These are phyloP conservation scores for Notothenia rossii DNA, from an alignment of 2,113 vertebrate species.

Conservation along the genomic window DNA sequence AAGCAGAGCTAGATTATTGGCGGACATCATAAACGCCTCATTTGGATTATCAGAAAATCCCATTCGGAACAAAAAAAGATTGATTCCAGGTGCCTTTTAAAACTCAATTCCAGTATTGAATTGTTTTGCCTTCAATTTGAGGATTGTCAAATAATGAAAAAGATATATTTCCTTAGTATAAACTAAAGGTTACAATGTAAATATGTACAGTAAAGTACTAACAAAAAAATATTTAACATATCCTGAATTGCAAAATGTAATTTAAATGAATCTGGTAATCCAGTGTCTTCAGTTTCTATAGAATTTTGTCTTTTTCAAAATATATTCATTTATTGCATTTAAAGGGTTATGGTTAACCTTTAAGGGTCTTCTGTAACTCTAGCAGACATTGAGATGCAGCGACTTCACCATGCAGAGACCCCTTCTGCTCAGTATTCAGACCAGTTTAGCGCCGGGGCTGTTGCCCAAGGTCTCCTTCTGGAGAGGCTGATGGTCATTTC, in stretches of 20 bases:
- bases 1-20: neutral
- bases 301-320: neutral
- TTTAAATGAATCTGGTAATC: neutral
- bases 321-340: neutral
- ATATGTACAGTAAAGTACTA: neutral
- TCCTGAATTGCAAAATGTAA: neutral
- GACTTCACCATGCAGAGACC: neutral
- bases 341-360: too few species aligned
- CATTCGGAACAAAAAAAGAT: conserved; percentile 20
- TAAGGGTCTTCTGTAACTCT: neutral
- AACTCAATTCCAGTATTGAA: conserved; percentile 2
- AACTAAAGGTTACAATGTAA: neutral
- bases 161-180: too few species aligned
- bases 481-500: conserved; percentile 40
- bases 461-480: conserved; percentile 26
- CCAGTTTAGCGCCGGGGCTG: neutral
- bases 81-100: neutral
- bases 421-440: conserved; percentile 48
- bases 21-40: neutral
- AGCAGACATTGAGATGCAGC: conserved; percentile 4
- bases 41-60: neutral
- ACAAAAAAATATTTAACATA: neutral
- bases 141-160: neutral
- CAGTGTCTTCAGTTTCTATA: neutral
- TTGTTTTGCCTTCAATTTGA: neutral